phyloP scores from a whole-genome alignment of 2,797 vertebrate species.

The Nasua narica region DNA sequence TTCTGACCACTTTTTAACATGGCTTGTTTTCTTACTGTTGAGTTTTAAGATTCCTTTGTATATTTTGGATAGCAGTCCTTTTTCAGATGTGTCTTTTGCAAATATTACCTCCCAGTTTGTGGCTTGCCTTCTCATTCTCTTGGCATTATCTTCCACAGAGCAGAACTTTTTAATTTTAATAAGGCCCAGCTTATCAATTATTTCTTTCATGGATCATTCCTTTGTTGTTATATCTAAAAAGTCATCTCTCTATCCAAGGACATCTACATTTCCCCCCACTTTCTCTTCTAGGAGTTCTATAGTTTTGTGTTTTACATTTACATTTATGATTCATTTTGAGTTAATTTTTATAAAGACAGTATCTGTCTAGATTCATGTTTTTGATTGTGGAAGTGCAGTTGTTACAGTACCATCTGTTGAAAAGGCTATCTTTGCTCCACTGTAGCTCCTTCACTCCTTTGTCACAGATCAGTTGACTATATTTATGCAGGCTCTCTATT shows the following conservation, averaged over 20 bases:
- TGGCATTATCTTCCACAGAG: not conserved
- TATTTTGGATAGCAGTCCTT: not conserved
- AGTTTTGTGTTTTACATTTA: not conserved
- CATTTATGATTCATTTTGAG: not conserved
- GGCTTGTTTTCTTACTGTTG: not conserved
- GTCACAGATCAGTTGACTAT: not conserved
- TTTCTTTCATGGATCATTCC: not conserved
- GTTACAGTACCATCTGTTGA: not conserved
- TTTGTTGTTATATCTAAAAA: not conserved
- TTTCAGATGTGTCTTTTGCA: not conserved
- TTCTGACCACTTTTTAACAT: not conserved
- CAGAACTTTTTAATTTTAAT: not conserved
- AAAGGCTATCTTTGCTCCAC: not conserved
- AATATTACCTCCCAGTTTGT: not conserved
- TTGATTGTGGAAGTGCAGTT: not conserved
- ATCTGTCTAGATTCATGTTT: not conserved
- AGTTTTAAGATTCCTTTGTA: not conserved
- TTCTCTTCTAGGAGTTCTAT: not conserved
- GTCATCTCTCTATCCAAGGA: not conserved
- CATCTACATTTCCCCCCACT: not conserved
- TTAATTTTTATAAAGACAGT: not conserved
- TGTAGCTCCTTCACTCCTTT: not conserved
- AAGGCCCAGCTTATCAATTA: not conserved
- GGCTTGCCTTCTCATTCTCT: not conserved
- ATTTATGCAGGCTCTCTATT: not conserved